A percentile compares a stretch with the other conserved stretches of the same genome.
These are phyloP conservation scores for Megastigmus dorsalis DNA, from an alignment of 2,888 invertebrate species.

Conservation along the genomic window DNA sequence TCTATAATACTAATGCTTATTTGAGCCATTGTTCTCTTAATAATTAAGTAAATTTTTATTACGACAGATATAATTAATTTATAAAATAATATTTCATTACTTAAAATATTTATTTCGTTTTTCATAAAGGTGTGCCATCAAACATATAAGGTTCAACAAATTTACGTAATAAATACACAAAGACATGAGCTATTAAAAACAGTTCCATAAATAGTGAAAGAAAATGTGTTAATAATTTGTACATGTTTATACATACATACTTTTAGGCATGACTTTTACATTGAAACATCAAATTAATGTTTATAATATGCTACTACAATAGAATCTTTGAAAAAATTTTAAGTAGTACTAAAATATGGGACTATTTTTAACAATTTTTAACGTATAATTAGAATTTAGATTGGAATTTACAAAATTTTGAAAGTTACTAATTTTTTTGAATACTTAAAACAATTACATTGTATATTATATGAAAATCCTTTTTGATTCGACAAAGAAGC, in stretches of 20 bases:
- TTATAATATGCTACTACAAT: too few relatives aligned
- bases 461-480: slow-evolving; percentile 52
- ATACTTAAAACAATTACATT: too few relatives aligned
- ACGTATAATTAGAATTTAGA: not conserved
- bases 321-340: too few relatives aligned
- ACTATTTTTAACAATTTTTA: slow-evolving; percentile 32
- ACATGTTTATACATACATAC: too few relatives aligned
- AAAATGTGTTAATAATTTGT: slow-evolving; percentile 22
- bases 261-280: too few relatives aligned
- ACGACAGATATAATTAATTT: not conserved
- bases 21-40: too few relatives aligned
- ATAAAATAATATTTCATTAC: not conserved
- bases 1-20: too few relatives aligned
- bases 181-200: slow-evolving; percentile 11
- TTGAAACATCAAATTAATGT: too few relatives aligned
- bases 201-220: slow-evolving; percentile 12
- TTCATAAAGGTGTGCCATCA: not conserved
- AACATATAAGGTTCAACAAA: slow-evolving; percentile 22
- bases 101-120: too few relatives aligned
- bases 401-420: too few relatives aligned
- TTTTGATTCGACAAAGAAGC: slow-evolving; percentile 51
- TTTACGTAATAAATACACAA: not conserved
- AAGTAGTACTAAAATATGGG: not conserved
- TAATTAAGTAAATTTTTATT: not conserved
- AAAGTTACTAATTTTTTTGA: too few relatives aligned